These are phyloP conservation scores for Dryomyza anilis DNA, from an alignment of 2,888 invertebrate species.

Conservation along the genomic window DNA sequence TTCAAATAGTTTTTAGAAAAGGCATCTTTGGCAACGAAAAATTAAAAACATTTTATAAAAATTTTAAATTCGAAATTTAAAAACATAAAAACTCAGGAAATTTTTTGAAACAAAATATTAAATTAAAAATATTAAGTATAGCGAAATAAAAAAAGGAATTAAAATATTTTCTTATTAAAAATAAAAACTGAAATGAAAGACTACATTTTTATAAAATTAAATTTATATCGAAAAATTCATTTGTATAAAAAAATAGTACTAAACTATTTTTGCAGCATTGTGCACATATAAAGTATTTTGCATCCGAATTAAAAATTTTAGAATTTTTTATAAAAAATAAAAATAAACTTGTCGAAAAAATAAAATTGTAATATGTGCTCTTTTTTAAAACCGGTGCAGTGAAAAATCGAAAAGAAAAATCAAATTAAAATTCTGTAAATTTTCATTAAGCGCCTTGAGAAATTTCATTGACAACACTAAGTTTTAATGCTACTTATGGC, in stretches of 20 bases:
- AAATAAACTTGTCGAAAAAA: neutral
- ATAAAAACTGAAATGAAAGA: too few relatives aligned
- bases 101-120: slow-evolving; percentile 31
- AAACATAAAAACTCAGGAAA: slow-evolving; percentile 11
- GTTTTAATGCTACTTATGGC: slow-evolving; percentile 61
- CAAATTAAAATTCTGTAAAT: slow-evolving; percentile 1
- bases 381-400: neutral
- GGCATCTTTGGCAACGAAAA: too few relatives aligned
- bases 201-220: too few relatives aligned
- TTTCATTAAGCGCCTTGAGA: too few relatives aligned
- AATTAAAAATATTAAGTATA: too few relatives aligned
- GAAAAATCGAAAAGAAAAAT: neutral
- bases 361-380: neutral
- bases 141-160: slow-evolving; percentile 25
- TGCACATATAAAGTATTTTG: neutral
- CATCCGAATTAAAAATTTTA: neutral
- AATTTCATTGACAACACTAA: slow-evolving; percentile 5
- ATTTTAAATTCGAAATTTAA: too few relatives aligned
- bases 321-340: neutral
- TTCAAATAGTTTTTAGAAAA: too few relatives aligned
- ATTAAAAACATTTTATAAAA: too few relatives aligned
- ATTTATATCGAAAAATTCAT: slow-evolving; percentile 11
- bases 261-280: neutral
- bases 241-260: neutral
- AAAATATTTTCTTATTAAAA: neutral